These are phyloP conservation scores for Empidonax alnorum DNA, from an alignment of 2,113 vertebrate genomes.

Conservation along the genomic window DNA sequence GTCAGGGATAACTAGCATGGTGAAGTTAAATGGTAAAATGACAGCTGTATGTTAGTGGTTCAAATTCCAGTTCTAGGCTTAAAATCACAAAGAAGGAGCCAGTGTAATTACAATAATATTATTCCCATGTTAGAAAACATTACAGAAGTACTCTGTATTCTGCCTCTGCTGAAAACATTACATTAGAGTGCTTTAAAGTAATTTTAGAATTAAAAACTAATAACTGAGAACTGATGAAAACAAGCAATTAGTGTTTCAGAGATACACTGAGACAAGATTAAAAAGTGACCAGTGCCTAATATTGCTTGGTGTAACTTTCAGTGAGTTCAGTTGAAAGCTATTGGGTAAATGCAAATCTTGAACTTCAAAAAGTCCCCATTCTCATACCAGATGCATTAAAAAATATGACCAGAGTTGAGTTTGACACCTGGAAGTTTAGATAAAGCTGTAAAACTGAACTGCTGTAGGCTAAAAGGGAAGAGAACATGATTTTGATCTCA, in stretches of 20 bases:
- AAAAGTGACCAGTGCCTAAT: background rate
- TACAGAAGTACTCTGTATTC: background rate
- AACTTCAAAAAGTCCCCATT: background rate
- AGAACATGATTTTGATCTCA: background rate
- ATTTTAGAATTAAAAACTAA: slow-evolving; percentile 19
- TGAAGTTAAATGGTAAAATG: background rate
- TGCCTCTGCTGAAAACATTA: background rate
- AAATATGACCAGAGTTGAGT: background rate
- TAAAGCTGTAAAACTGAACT: background rate
- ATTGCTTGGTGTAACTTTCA: background rate
- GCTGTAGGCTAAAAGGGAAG: background rate
- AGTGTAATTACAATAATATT: slow-evolving; percentile 1
- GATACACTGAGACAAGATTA: background rate
- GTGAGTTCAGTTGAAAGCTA: background rate
- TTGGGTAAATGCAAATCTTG: background rate
- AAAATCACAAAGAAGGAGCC: background rate
- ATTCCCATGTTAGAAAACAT: background rate
- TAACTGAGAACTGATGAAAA: background rate
- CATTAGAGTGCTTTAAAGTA: background rate
- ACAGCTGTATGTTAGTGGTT: background rate
- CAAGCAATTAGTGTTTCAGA: background rate
- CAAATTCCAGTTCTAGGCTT: background rate
- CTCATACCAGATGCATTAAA: background rate
- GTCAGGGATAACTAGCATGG: background rate
- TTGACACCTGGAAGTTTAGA: background rate